Conservation (phyloP, 1,140 invertebrate species). For the Diploscapter pachys region DNA sequence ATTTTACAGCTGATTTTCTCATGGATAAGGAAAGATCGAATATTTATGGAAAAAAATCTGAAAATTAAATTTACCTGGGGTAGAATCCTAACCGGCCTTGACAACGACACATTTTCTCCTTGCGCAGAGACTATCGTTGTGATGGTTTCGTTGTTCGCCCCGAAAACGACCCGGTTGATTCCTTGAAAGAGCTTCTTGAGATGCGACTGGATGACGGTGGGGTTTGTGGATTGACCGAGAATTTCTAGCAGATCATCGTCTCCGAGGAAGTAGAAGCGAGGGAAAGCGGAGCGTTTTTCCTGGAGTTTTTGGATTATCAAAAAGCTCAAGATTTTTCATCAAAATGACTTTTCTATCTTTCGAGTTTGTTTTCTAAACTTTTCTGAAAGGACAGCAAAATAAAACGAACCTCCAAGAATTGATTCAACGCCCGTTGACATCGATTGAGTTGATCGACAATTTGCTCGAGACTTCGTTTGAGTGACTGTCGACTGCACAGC, state of each 20-base stretch:
- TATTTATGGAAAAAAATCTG: background rate
- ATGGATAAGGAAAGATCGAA: background rate
- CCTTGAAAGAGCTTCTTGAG: constrained; percentile 99
- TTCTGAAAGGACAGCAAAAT: background rate
- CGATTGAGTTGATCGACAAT: constrained; percentile 80
- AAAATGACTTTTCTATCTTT: no score
- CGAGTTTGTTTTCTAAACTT: no score
- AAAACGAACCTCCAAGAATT: constrained; percentile 78
- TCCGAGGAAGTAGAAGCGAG: constrained; percentile 98
- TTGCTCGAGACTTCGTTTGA: constrained; percentile 72
- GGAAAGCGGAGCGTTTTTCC: constrained; percentile 88
- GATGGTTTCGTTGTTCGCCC: constrained; percentile 68
- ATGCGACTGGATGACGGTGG: constrained; percentile 93
- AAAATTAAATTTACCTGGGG: constrained; percentile 70
- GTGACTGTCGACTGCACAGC: constrained; percentile 73
- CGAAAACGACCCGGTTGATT: constrained; percentile 73
- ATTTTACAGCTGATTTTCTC: no score
- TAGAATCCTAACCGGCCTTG: constrained; percentile 73
- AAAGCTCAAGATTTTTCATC: no score
- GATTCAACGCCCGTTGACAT: constrained; percentile 89
- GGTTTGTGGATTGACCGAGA: constrained; percentile 91
- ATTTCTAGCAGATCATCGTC: constrained; percentile 99
- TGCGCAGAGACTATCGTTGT: constrained; percentile 75
- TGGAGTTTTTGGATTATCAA: constrained; percentile 60
- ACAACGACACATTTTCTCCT: constrained; percentile 77